phyloP scores from a whole-genome alignment of 1,140 invertebrate genomes.

The Temnothorax nylanderi region DNA sequence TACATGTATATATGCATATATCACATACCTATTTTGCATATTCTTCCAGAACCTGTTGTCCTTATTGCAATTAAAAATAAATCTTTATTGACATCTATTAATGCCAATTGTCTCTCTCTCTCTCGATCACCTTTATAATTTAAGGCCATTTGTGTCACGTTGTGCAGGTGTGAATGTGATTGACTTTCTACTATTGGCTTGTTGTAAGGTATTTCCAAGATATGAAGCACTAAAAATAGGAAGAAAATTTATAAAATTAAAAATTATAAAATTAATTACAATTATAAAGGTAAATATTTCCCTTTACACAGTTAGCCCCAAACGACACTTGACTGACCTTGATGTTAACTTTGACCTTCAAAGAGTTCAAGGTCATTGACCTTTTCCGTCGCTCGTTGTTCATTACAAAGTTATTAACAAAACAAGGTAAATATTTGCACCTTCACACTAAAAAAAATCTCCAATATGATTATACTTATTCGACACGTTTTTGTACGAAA shows the following conservation, averaged over 20 bases:
- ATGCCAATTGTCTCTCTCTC: conserved; percentile 90
- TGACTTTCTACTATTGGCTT: conserved; percentile 90
- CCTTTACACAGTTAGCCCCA: too few species aligned
- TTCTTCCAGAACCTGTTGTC: conserved; percentile 88
- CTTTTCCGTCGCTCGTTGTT: too few species aligned
- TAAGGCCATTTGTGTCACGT: conserved; percentile 90
- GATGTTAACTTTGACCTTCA: too few species aligned
- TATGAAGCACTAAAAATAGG: conserved; percentile 89
- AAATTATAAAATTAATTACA: too few species aligned
- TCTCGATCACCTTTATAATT: conserved; percentile 93
- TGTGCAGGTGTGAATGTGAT: conserved; percentile 86
- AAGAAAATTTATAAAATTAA: not conserved
- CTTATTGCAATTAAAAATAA: conserved; percentile 91
- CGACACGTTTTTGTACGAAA: too few species aligned
- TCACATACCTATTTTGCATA: conserved; percentile 91
- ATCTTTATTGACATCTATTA: conserved; percentile 94
- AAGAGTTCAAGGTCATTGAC: too few species aligned
- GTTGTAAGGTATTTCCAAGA: conserved; percentile 93
- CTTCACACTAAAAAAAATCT: too few species aligned
- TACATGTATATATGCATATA: not conserved
- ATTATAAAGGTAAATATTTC: too few species aligned
- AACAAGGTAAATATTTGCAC: too few species aligned
- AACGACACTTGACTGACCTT: too few species aligned
- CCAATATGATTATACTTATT: too few species aligned
- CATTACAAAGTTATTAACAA: too few species aligned